Evolutionary conservation across 2,797 vertebrate species (phyloP), one percentile per base, ranked within the genome.

Genomic region (Anas georgica): DNA sequence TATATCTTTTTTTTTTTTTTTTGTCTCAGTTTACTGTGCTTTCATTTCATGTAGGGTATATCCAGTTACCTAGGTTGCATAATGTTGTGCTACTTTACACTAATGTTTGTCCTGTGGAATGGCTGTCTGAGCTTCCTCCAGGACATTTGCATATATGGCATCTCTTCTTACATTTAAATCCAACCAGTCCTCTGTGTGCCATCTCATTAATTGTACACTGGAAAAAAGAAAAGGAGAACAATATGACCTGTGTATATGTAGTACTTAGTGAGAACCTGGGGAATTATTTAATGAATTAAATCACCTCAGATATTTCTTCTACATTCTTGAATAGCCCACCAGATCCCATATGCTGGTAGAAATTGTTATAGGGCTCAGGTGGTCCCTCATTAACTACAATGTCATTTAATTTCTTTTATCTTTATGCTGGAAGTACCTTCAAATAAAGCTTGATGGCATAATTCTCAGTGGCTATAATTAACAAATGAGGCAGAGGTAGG

Each of bases 201-300:
- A 58, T 91, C 91, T 90, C 86, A 94, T 94, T 95, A 95, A 91
- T 46, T 93, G 80, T 82, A 85, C 56, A 52, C 33, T 31, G 21
- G 56, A 81, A 94, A 86, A 90, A 90, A 82, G 50, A 86, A 67
- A 83, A 92, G 31, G 7, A 88, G 52, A 94, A 14, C 26, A 39
- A 29, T 70, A 33, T 92, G 88, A 90, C 68, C 83, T 93, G 62
- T 88, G 70, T 88, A 56, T 74, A 2, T 83, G 77, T 64, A 52
- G 63, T 82, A 86, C 54, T 93, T 88, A 91, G 70, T 77, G 94
- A 90, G 77, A 84, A 90, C 63, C 85, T 77, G 59, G 94, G 94
- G 94, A 92, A 92, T 96, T 91, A 79, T 70, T 90, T 95, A 92
- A 96, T 86, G 70, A 95, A 91, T 94, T 94, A 88, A 89, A 91